A percentile compares a stretch with the other conserved stretches of the same genome.
Evolutionary conservation across 2,888 invertebrate species (phyloP).

Genomic region (Archips crataeganus): DNA sequence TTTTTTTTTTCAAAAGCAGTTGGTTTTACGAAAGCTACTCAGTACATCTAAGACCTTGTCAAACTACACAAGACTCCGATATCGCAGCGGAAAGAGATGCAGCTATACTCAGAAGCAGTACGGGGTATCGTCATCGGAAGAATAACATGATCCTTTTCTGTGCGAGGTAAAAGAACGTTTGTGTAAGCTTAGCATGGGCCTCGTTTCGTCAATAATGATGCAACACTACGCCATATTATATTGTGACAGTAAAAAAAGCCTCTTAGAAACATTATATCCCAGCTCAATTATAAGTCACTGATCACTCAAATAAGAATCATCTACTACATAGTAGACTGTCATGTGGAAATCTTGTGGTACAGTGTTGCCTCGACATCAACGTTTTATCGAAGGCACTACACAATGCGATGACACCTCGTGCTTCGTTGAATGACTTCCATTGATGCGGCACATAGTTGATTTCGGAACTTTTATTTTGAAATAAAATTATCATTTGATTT

Average conservation of each 20-base stretch:
- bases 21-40: conserved; percentile 59
- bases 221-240: conserved; percentile 38
- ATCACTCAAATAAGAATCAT: background rate
- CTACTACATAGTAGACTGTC: background rate
- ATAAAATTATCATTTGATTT: background rate
- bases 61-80: conserved; percentile 6
- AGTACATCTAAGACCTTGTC: conserved; percentile 37
- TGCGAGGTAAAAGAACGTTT: background rate
- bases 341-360: background rate
- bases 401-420: conserved; percentile 67
- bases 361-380: conserved; percentile 3
- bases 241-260: background rate
- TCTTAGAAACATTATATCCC: too few species aligned
- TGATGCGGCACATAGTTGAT: conserved; percentile 73
- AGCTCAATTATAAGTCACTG: background rate
- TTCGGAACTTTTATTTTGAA: background rate
- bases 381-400: conserved; percentile 35
- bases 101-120: background rate
- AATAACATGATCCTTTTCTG: background rate
- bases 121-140: background rate
- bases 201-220: conserved; percentile 39
- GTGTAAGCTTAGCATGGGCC: conserved; percentile 4
- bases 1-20: conserved; percentile 71
- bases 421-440: conserved; percentile 81
- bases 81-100: background rate